Evolutionary conservation across 2,888 invertebrate genomes (phyloP).

Genomic region (Argyresthia goedartella): DNA sequence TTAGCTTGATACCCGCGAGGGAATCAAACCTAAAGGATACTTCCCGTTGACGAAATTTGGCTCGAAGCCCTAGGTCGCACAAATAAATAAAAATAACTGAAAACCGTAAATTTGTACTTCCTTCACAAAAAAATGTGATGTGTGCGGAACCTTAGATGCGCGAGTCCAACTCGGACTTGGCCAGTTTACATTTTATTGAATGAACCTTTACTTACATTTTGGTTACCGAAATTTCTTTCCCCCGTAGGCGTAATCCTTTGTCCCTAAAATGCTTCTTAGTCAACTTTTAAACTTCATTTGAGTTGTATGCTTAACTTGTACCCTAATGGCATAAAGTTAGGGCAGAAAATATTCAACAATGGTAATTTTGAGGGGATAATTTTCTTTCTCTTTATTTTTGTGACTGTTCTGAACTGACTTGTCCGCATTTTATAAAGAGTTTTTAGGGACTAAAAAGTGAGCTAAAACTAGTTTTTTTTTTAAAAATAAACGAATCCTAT

Average conservation of each 20-base stretch:
- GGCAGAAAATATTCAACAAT: conserved; percentile 66
- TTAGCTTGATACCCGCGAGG: no score
- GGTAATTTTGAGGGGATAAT: conserved; percentile 55
- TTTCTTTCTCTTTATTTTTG: conserved; percentile 35
- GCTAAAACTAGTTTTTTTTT: background rate
- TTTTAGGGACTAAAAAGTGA: background rate
- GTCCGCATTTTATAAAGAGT: background rate
- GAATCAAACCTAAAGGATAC: no score
- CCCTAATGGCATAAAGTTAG: conserved; percentile 60
- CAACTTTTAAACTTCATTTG: conserved; percentile 69
- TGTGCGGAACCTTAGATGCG: no score
- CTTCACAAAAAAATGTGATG: no score
- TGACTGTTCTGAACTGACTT: conserved; percentile 40
- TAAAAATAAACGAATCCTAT: background rate
- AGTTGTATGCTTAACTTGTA: conserved; percentile 64
- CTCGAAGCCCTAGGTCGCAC: no score
- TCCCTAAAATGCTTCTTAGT: conserved; percentile 33
- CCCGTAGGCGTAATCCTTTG: background rate
- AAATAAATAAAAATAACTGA: no score
- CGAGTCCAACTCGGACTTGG: no score
- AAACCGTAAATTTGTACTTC: no score
- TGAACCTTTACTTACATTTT: no score
- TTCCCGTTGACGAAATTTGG: no score
- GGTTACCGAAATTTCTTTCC: no score
- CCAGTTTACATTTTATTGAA: no score